Evolutionary conservation across 2,113 vertebrate genomes (phyloP), one percentile per base, ranked within the genome.

Genomic region (Irena cyanogastra): DNA sequence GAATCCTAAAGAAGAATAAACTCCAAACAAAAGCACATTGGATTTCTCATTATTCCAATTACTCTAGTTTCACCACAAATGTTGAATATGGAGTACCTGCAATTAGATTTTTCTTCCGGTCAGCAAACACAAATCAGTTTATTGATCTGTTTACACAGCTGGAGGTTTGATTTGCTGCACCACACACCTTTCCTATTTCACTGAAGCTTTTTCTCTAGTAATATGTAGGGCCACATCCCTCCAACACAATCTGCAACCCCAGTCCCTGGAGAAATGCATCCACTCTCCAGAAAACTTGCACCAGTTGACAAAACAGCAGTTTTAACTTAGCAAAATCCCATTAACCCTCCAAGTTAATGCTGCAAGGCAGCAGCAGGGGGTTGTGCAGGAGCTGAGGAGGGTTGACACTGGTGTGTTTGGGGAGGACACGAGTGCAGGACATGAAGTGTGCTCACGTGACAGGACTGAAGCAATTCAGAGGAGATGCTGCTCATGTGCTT

Each of bases 41-140:
- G 83, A 97, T 97, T 97, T 97, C 90, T 96, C 93, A 77, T 96
- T 84, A 94, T 53, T 93, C 81, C 90, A 95, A 97, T 97, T 97
- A 97, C 79, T 88, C 68, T 33, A 41, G 45, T 84, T 83, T 75
- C 53, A 17, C 57, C 71, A 79, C 54, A 93, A 94, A 79, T 1
- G 23, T 47, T 68, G 64, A 90, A 52, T 53, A 83, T 39, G 76
- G 88, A 95, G 83, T n/a, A 89, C 31, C 10, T 47, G 35, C 88
- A 93, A 97, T 95, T 94, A 97, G 86, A 56, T 93, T 94, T 80
- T 95, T 92, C 90, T 94, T 95, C 68, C 72, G 94, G 92, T 96
- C 91, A 96, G 81, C 92, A 94, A 90, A 94, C 85, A 96, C 94
- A 84, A 78, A 97, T 94, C 87, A 85, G 70, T 72, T 75, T 94